phyloP scores from a whole-genome alignment of 2,797 vertebrate genomes.

The Cheirogaleus major region DNA sequence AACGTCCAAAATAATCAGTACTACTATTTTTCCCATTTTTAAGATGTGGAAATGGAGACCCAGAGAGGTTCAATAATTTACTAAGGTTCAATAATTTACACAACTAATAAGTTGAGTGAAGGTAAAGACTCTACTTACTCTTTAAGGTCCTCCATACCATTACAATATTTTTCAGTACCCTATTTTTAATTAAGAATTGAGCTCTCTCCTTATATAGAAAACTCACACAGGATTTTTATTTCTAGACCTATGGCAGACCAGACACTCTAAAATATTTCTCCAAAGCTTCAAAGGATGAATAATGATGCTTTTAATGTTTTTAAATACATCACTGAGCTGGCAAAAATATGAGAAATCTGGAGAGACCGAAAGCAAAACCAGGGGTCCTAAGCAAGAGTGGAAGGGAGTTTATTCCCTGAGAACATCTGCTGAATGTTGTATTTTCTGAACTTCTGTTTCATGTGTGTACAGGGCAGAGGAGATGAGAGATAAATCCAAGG shows the following conservation, averaged over 20 bases:
- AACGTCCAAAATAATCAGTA: constrained; percentile 22
- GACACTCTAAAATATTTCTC: background rate
- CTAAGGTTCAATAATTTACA: background rate
- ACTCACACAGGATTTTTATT: background rate
- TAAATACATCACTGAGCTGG: background rate
- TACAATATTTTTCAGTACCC: background rate
- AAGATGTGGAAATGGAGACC: background rate
- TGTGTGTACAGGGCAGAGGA: background rate
- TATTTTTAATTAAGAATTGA: background rate
- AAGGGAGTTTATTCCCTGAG: background rate
- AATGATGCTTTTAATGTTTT: background rate
- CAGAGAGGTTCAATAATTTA: background rate
- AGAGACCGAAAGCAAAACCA: background rate
- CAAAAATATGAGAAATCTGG: constrained; percentile 5
- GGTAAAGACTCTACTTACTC: background rate
- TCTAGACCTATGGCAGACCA: background rate
- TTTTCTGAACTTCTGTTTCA: background rate
- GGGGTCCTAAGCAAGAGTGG: background rate
- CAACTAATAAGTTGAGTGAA: background rate
- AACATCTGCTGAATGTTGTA: background rate
- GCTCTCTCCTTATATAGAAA: constrained; percentile 5
- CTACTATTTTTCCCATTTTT: background rate
- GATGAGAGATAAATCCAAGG: background rate
- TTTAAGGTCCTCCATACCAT: background rate
- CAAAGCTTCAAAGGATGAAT: background rate